A percentile compares a stretch with the other conserved stretches of the same genome.
Evolutionary conservation across 2,888 invertebrate species (phyloP).

Genomic region (Melipona bicolor): DNA sequence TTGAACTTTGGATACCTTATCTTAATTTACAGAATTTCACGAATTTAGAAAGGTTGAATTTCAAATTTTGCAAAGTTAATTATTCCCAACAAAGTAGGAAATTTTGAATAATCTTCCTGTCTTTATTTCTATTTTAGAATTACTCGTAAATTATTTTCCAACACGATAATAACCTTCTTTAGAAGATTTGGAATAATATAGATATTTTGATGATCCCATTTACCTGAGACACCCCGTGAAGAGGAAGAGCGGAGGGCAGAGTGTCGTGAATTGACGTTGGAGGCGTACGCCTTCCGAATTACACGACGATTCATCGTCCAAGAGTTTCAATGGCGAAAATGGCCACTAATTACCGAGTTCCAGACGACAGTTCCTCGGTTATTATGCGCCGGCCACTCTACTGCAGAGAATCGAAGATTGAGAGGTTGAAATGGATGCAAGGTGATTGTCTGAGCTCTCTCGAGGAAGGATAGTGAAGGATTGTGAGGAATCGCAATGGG

Average conservation of each 20-base stretch:
- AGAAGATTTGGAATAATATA: too few relatives aligned
- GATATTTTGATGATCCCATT: too few relatives aligned
- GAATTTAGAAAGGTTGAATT: too few relatives aligned
- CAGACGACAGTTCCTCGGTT: neutral
- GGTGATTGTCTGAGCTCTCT: slow-evolving; percentile 2
- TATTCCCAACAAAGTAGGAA: too few relatives aligned
- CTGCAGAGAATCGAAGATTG: slow-evolving; percentile 6
- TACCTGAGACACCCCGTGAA: neutral
- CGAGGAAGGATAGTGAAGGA: neutral
- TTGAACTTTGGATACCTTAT: too few relatives aligned
- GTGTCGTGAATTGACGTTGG: slow-evolving; percentile 34
- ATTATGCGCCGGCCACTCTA: neutral
- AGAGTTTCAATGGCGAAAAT: slow-evolving; percentile 19
- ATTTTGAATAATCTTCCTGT: too few relatives aligned
- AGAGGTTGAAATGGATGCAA: neutral
- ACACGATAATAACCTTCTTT: too few relatives aligned
- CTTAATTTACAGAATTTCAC: too few relatives aligned
- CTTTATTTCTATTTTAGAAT: too few relatives aligned
- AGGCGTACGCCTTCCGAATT: slow-evolving; percentile 37
- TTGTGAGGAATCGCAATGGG: neutral
- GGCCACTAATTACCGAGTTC: slow-evolving; percentile 38
- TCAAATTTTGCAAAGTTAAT: too few relatives aligned
- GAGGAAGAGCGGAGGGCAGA: neutral
- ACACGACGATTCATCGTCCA: slow-evolving; percentile 31
- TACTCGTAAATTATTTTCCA: too few relatives aligned